phyloP scores from a whole-genome alignment of 2,113 vertebrate genomes.

The Herpetotheres cachinnans region DNA sequence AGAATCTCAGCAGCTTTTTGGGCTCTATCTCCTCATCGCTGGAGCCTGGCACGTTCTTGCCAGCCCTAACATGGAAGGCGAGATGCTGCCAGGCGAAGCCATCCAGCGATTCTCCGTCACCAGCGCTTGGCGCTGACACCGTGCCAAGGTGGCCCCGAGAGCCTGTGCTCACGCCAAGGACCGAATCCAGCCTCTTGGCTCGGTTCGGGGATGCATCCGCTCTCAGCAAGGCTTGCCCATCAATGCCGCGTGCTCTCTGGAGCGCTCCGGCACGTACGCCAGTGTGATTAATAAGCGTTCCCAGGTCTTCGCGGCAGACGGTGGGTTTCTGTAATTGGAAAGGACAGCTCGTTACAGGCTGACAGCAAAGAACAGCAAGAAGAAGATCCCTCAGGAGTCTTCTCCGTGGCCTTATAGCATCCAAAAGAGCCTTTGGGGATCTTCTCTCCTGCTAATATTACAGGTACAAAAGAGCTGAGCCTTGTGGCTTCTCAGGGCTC shows the following conservation, averaged over 20 bases:
- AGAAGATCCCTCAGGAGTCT: background rate
- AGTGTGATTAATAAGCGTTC: background rate
- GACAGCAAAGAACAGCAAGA: background rate
- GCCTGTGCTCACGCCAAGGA: fast-evolving
- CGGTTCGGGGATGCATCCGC: fast-evolving
- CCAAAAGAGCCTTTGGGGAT: background rate
- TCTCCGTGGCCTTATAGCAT: background rate
- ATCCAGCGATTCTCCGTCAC: background rate
- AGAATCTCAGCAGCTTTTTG: background rate
- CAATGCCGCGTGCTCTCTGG: fast-evolving
- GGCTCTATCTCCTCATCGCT: background rate
- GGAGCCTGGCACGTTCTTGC: background rate
- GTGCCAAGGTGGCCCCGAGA: background rate
- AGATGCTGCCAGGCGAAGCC: background rate
- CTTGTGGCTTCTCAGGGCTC: background rate
- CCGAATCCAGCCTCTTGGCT: background rate
- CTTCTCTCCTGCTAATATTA: background rate
- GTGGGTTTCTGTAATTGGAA: background rate
- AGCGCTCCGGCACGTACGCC: no score
- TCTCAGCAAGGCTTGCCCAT: background rate
- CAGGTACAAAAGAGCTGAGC: background rate
- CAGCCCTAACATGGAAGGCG: background rate
- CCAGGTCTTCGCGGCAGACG: fast-evolving
- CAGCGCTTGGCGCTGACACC: fast-evolving
- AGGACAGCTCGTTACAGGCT: background rate